A percentile compares a stretch with the other conserved stretches of the same genome.
phyloP scores from a whole-genome alignment of 2,797 vertebrate species.

The Neomorphus geoffroyi region DNA sequence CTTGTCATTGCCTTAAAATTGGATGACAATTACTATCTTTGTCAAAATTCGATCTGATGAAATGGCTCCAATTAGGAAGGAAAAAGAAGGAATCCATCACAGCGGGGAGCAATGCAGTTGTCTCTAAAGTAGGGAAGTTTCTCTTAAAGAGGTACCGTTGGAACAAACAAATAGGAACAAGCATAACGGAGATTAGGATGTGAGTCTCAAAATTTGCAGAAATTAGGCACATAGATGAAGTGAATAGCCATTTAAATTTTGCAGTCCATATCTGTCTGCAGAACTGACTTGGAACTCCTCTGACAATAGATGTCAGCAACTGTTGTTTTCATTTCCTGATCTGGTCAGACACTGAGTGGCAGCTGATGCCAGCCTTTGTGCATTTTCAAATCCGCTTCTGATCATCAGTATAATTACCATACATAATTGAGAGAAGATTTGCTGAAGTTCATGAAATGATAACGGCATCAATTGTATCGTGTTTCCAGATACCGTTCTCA shows the following conservation, averaged over 20 bases:
- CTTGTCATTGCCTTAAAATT: conserved; percentile 67
- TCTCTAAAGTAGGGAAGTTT: conserved; percentile 10
- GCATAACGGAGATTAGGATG: not conserved
- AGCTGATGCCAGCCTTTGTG: not conserved
- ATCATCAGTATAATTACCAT: not conserved
- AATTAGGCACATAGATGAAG: not conserved
- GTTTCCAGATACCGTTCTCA: conserved; percentile 28
- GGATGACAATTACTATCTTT: conserved; percentile 71
- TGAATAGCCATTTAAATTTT: not conserved
- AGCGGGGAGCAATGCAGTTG: conserved; percentile 16
- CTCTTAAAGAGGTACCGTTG: conserved; percentile 8
- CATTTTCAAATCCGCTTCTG: not conserved
- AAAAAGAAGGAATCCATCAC: conserved; percentile 68
- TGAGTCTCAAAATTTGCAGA: not conserved
- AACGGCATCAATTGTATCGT: not conserved
- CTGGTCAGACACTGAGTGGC: not conserved
- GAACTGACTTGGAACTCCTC: not conserved
- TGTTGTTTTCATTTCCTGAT: not conserved
- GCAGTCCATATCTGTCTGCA: not conserved
- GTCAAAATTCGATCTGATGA: conserved; percentile 70
- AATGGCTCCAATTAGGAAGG: conserved; percentile 66
- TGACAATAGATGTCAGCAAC: not conserved
- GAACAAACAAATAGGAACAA: not conserved
- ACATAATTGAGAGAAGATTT: not conserved
- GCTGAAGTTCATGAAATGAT: not conserved